Base-by-base conservation (phyloP, 2,113 vertebrate genomes). In the Zapus hudsonius region DNA sequence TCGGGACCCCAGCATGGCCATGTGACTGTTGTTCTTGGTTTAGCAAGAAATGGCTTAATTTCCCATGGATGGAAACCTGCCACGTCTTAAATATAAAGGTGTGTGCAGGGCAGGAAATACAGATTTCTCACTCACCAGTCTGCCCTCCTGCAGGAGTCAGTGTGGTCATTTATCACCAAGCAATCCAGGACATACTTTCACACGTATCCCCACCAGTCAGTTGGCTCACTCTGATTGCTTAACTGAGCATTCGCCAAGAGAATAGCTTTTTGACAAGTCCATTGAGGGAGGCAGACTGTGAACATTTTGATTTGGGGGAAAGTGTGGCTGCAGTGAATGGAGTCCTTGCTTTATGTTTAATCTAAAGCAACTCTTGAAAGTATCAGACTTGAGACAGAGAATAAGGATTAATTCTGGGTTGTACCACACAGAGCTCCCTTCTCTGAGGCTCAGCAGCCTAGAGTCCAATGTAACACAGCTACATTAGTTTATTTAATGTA, bases 41-140 rank as follows among this genome's bases (percentile, higher is more conserved):
- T 64, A 95, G 74, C 63, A 69, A 72, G 75, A 88, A 59, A 92
- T 64, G 59, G 47, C 66, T 96, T 83, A n/a, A 66, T 86, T 90
- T 92, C 70, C 74, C 22, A 2, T 7, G 38, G 55, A 70, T 4
- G 31, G 59, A 3, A 85, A 82, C 47, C 33, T 57, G 74, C 64
- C 33, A 2, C 27, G 52, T 22, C 44, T 69, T 89, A 40, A 74
- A 82, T 63, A 67, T 3, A 31, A 63, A n/a, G 72, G 25, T 4
- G 20, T 20, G 12, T 20, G 36, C 13, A 20, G 23, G 7, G 67
- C 38, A 59, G 52, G 47, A 89, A 55, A 57, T 3, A 15, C 59
- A 1, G 3, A 76, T 29, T 76, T 73, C 59, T 87, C 73, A 27
- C 40, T 85, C 12, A 59, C 40, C 27, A 0, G 0, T 0, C 3